These are phyloP conservation scores for Melinaea menophilus DNA, from an alignment of 2,888 invertebrate species.

Conservation along the genomic window DNA sequence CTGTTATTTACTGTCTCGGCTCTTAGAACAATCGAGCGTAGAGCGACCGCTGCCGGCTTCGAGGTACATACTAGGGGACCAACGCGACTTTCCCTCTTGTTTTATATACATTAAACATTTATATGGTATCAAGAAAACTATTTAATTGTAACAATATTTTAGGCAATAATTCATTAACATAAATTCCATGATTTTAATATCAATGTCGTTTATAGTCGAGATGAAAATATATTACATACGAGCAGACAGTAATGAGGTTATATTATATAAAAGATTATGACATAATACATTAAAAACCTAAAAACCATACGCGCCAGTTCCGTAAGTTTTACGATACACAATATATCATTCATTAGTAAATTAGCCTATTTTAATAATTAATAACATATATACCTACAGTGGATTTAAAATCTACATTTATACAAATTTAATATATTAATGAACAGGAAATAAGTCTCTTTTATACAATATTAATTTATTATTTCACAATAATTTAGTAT, in stretches of 20 bases:
- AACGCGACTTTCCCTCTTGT: conserved; percentile 25
- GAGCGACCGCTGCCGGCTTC: conserved; percentile 34
- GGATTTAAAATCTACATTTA: neutral
- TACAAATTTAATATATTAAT: neutral
- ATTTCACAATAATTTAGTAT: neutral
- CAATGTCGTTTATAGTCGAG: too few relatives aligned
- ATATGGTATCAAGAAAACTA: neutral
- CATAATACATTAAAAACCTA: conserved; percentile 10
- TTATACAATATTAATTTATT: neutral
- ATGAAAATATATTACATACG: neutral
- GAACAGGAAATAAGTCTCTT: neutral
- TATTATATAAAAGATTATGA: neutral
- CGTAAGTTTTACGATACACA: conserved; percentile 21
- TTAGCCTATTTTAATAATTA: conserved; percentile 13
- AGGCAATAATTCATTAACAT: neutral
- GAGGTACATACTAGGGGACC: conserved; percentile 18
- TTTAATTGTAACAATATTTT: neutral
- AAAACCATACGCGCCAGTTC: conserved; percentile 11
- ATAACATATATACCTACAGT: neutral
- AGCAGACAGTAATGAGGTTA: neutral
- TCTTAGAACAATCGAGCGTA: conserved; percentile 47
- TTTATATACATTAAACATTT: neutral
- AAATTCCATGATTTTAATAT: too few relatives aligned
- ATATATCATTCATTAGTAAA: conserved; percentile 24
- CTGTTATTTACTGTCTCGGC: conserved; percentile 62